phyloP scores from a whole-genome alignment of 2,797 vertebrate genomes.

The Coccyzus lansbergi region DNA sequence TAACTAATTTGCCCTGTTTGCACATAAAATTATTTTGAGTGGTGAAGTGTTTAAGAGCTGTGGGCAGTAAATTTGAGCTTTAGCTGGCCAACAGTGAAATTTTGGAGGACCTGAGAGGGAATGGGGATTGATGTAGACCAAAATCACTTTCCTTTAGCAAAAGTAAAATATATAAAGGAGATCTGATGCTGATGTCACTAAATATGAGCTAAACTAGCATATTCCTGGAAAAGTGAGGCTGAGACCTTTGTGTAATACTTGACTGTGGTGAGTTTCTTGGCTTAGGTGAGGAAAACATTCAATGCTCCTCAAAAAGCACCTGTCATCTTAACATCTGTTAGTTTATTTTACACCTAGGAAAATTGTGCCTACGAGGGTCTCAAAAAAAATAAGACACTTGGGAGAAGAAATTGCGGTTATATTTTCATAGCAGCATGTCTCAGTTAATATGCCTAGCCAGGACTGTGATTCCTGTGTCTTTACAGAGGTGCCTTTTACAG shows the following conservation, averaged over 20 bases:
- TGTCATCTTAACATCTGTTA: background rate
- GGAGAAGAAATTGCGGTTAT: background rate
- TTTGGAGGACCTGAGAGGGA: background rate
- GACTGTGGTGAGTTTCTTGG: background rate
- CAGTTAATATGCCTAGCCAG: background rate
- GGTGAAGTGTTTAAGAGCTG: background rate
- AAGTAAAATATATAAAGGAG: background rate
- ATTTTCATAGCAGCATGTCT: background rate
- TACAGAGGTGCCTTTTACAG: background rate
- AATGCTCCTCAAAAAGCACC: background rate
- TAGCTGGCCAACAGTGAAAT: background rate
- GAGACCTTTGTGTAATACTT: background rate
- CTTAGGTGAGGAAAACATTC: background rate
- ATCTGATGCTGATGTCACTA: background rate
- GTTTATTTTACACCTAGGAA: background rate
- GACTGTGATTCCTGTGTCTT: background rate
- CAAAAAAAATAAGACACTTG: background rate
- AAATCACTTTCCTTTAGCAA: background rate
- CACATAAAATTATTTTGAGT: background rate
- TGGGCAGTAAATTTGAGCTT: background rate
- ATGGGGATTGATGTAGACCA: background rate
- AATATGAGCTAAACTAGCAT: accelerated
- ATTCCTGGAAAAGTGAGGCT: background rate
- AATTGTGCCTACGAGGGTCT: background rate
- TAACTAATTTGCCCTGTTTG: background rate